Base-by-base conservation (phyloP, 2,113 vertebrate species). In the Ranitomeya variabilis region DNA sequence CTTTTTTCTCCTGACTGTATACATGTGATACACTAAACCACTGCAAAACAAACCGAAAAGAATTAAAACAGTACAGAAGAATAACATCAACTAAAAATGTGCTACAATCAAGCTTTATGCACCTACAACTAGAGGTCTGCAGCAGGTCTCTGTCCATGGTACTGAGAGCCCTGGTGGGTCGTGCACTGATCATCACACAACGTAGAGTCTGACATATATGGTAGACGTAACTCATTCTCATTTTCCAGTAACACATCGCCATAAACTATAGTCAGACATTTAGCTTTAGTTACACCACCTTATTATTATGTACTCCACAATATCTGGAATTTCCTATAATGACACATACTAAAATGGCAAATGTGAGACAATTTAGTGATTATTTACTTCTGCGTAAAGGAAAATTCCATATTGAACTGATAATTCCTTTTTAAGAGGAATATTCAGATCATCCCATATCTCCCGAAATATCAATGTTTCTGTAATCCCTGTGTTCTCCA, bases 131-230 rank as follows among this genome's bases (percentile, higher is more conserved):
- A 80, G 23, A 80, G 55, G 52, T 23, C 54, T 80, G 2, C 55
- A 8, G n/a, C 55, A 57, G 7, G 26, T 23, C 78, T 80, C 78
- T 80, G 78, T 80, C 78, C 78, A 80, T 80, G 78, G 78, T 80
- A 80, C 78, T 80, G 78, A 80, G 52, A 80, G 23, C 13, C 23
- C 14, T n/a, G 16, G 55, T 79, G 52, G 76, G 52, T 14, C 76
- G 23, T 12, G 14, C 52, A 23, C 76, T 55, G 76, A 31, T 31
- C 52, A 31, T 31, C 52, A 12, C 12, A 54, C 51, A 79, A 57
- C n/a, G 54, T 15, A 37, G 19, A 16, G 13, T 5, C 23, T 71
- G 11, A 9, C 23, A 78, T 11, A 55, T 13, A 9, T 9, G 16
- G 31, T 18, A 51, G 19, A 54, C 10, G 12, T 78, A 18, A 52